Base-by-base conservation (phyloP, 2,888 invertebrate species). In the Carabus problematicus region DNA sequence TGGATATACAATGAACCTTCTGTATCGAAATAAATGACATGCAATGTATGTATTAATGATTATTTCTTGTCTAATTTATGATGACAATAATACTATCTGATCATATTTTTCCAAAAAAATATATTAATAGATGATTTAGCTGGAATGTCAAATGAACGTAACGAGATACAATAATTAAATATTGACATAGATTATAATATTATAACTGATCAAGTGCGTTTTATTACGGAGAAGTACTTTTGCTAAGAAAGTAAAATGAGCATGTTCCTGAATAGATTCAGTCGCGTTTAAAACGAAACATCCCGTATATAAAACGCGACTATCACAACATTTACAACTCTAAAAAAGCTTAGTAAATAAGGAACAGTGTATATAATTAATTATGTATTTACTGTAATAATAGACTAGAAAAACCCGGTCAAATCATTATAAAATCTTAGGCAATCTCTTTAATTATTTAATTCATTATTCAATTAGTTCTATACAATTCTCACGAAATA, bases 401-500 rank as follows among this genome's bases (percentile, higher is more conserved):
- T 14, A 49, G 49, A 49, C 49, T 49, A 49, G 49, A 49, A 49
- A 49, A 49, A 49, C 8, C 18, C 12, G 49, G 49, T 49, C 14
- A 55, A 55, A 55, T 55, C 8, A 55, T 55, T 55, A 55, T 55
- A 55, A 55, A 55, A 55, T 55, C 16, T 55, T 55, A 55, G 55
- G 55, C 55, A 55, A 19, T 55, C 12, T 45, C 12, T 45, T 45
- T 45, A 29, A 61, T 12, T 45, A 45, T 45, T 45, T 56, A 56
- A 56, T 56, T 47, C 47, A 40, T 63, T 63, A 39, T 66, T 58
- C 43, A 58, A 58, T 56, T 59, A 66, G 47, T 66, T 66, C 66
- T 66, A 66, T 66, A 66, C 66, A 66, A 58, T 58, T 58, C 54
- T 64, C 55, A 66, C 47, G 47, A 66, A 58, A 66, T 66, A 66